These are phyloP conservation scores for Pseudococcus viburni DNA, from an alignment of 2,888 invertebrate genomes.

Conservation along the genomic window DNA sequence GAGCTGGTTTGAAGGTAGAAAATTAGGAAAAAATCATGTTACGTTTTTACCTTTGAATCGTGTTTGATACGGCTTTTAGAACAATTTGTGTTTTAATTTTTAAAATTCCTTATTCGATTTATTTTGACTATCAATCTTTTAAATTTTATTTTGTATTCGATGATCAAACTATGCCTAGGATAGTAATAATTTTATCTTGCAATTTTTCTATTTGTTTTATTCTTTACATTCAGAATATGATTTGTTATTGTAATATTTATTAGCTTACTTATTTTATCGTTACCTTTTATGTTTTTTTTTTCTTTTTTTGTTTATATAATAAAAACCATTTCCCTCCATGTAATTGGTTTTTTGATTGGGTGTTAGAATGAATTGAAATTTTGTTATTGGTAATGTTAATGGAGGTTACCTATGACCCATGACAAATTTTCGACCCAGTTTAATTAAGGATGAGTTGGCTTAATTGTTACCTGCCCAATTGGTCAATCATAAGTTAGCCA, in stretches of 20 bases:
- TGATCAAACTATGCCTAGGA: constrained; percentile 20
- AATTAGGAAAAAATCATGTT: background rate
- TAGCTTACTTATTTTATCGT: constrained; percentile 60
- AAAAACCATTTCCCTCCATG: constrained; percentile 50
- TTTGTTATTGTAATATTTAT: constrained; percentile 61
- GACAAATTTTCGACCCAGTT: too few relatives aligned
- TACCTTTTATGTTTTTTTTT: constrained; percentile 45
- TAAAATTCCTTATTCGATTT: constrained; percentile 11
- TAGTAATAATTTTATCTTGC: constrained; percentile 54
- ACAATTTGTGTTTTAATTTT: constrained; percentile 23
- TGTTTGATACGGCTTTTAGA: background rate
- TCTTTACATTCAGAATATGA: constrained; percentile 53
- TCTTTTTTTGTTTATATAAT: constrained; percentile 49
- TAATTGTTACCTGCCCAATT: too few relatives aligned
- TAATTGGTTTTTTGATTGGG: background rate
- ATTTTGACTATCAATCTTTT: constrained; percentile 38
- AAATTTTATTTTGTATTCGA: constrained; percentile 19
- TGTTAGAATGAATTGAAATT: background rate
- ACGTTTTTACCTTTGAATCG: background rate
- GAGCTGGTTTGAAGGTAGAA: background rate
- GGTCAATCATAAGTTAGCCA: too few relatives aligned
- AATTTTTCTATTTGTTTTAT: constrained; percentile 56
- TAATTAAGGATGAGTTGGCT: too few relatives aligned
- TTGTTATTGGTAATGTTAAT: too few relatives aligned
- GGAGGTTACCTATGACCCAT: too few relatives aligned